Conservation (phyloP, 1,140 invertebrate genomes). For the Oryctes rhinoceros region DNA sequence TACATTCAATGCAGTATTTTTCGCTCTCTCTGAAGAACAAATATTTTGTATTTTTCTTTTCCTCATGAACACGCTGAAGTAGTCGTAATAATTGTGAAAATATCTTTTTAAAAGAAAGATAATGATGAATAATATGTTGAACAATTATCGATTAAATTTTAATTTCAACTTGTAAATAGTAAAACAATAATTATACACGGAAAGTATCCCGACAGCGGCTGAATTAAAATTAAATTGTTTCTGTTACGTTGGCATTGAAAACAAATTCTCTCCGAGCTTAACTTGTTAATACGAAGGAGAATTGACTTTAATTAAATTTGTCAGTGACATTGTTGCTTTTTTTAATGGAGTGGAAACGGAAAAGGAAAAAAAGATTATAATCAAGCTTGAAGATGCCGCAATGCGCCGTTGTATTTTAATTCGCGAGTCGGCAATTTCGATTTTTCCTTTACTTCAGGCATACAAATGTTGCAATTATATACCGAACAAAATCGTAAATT, state of each 20-base stretch:
- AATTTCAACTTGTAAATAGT: too few relatives aligned
- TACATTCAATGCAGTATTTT: too few relatives aligned
- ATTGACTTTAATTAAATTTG: conserved; percentile 32
- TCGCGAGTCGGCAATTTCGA: neutral
- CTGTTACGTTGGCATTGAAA: neutral
- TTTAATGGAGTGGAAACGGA: neutral
- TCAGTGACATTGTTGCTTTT: neutral
- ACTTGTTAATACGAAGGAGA: neutral
- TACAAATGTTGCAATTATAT: neutral
- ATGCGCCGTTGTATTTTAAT: neutral
- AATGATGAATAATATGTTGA: too few relatives aligned
- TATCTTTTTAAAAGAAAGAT: too few relatives aligned
- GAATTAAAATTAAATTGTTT: conserved; percentile 7
- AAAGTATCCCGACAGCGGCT: neutral
- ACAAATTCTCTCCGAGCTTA: neutral
- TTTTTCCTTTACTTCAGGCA: conserved; percentile 11
- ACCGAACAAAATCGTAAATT: neutral
- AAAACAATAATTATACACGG: too few relatives aligned
- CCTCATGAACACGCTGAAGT: too few relatives aligned
- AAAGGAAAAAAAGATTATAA: conserved; percentile 17
- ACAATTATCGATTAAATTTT: too few relatives aligned
- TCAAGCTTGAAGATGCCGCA: conserved; percentile 8
- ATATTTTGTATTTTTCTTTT: too few relatives aligned
- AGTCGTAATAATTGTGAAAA: too few relatives aligned
- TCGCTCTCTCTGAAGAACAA: too few relatives aligned